These are phyloP conservation scores for Suricata suricatta DNA, from an alignment of 2,113 vertebrate genomes.

Conservation along the genomic window DNA sequence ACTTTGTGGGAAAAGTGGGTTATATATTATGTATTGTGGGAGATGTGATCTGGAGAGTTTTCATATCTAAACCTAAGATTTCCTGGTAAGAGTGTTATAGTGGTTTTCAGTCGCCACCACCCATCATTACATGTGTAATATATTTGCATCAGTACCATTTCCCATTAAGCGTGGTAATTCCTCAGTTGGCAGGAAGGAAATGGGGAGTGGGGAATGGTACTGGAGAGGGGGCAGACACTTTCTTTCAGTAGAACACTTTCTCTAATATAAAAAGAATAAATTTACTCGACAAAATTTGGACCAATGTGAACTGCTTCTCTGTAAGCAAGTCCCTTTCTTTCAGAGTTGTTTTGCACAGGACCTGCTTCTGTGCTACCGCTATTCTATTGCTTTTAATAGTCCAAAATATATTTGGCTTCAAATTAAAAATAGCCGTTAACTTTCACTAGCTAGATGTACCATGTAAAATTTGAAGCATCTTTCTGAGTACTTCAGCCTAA, in stretches of 20 bases:
- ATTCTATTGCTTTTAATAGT: background rate
- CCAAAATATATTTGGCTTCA: background rate
- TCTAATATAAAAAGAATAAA: background rate
- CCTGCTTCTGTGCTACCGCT: background rate
- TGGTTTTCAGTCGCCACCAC: background rate
- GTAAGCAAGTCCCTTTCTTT: background rate
- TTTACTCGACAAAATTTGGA: background rate
- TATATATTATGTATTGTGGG: background rate
- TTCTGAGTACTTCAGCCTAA: constrained; percentile 9
- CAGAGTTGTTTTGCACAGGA: background rate
- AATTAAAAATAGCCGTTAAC: constrained; percentile 5
- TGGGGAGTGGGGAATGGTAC: background rate
- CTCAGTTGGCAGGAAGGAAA: background rate
- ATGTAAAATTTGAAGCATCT: background rate
- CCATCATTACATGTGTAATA: background rate
- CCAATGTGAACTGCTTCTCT: background rate
- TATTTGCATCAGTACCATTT: background rate
- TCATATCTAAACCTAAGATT: background rate
- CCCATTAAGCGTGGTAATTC: background rate
- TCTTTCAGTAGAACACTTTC: background rate
- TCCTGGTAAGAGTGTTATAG: background rate
- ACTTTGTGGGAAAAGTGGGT: background rate
- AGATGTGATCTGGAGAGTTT: constrained; percentile 28
- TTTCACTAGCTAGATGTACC: background rate
- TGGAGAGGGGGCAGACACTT: background rate